Conservation (phyloP, 2,888 invertebrate genomes). For the Drosophila ustulata region DNA sequence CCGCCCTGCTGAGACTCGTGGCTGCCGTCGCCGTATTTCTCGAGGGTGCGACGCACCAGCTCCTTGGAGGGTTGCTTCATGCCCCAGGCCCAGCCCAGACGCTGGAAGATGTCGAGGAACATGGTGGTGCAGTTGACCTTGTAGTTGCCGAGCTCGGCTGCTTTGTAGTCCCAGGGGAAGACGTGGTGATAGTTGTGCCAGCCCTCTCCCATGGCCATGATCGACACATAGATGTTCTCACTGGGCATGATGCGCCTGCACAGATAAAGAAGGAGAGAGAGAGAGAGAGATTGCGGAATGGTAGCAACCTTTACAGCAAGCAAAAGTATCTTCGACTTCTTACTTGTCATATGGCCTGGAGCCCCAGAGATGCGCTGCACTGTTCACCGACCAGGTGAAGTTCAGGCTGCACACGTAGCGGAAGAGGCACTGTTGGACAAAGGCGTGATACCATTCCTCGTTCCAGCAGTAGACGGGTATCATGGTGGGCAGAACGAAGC, state of each 20-base stretch:
- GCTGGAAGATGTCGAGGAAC: conserved; percentile 89
- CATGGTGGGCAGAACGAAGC: conserved; percentile 90
- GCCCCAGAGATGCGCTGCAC: conserved; percentile 93
- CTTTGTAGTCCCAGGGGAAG: conserved; percentile 97
- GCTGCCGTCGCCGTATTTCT: conserved; percentile 85
- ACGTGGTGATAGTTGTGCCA: conserved; percentile 98
- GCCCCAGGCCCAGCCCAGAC: conserved; percentile 92
- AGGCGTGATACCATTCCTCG: conserved; percentile 89
- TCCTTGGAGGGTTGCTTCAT: conserved; percentile 88
- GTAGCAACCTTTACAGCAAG: neutral
- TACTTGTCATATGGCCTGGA: conserved; percentile 90
- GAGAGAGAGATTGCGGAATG: neutral
- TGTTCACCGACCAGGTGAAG: conserved; percentile 96
- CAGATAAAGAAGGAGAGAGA: too few species aligned
- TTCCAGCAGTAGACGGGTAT: conserved; percentile 90
- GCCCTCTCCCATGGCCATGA: conserved; percentile 92
- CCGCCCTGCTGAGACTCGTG: conserved; percentile 66
- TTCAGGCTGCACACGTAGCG: conserved; percentile 92
- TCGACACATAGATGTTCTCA: conserved; percentile 91
- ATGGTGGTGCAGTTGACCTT: conserved; percentile 90
- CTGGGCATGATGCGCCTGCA: conserved; percentile 90
- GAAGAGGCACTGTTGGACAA: conserved; percentile 88
- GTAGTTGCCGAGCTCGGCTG: conserved; percentile 92
- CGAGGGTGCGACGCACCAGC: conserved; percentile 87
- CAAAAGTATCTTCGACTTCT: conserved; percentile 65